Conservation (phyloP, 2,797 vertebrate genomes). For the Acrocephalus scirpaceus region DNA sequence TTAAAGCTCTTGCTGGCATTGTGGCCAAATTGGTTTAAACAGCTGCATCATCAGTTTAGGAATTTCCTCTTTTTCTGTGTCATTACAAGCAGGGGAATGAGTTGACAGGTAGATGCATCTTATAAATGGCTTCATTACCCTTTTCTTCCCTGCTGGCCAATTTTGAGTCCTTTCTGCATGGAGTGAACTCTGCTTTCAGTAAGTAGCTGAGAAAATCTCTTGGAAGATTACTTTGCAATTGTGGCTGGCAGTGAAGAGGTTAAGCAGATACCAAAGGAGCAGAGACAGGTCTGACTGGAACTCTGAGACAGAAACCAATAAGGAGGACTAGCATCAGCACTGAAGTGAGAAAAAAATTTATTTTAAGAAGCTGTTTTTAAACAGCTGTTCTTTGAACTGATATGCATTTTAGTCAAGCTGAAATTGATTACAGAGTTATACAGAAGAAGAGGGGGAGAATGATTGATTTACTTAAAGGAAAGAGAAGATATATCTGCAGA, state of each 20-base stretch:
- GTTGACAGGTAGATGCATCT: background rate
- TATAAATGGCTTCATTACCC: background rate
- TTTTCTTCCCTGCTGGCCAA: background rate
- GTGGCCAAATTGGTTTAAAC: conserved; percentile 9
- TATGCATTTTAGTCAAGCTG: background rate
- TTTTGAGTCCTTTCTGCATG: background rate
- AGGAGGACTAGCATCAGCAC: background rate
- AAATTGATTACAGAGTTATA: background rate
- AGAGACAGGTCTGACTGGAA: background rate
- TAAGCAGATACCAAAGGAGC: background rate
- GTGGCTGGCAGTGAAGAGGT: background rate
- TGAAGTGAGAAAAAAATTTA: conserved; percentile 44
- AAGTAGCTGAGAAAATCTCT: background rate
- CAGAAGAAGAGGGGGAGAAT: background rate
- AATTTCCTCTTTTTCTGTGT: background rate
- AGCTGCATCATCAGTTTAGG: background rate
- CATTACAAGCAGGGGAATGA: background rate
- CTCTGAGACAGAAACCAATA: background rate
- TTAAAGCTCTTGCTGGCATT: background rate
- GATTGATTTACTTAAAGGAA: background rate
- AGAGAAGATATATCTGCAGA: background rate
- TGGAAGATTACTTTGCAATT: background rate
- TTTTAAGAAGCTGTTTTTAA: conserved; percentile 39
- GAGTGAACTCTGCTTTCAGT: background rate
- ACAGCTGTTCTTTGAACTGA: background rate